phyloP scores from a whole-genome alignment of 35 echinoderm and acorn worm species.

The Antedon bifida region DNA sequence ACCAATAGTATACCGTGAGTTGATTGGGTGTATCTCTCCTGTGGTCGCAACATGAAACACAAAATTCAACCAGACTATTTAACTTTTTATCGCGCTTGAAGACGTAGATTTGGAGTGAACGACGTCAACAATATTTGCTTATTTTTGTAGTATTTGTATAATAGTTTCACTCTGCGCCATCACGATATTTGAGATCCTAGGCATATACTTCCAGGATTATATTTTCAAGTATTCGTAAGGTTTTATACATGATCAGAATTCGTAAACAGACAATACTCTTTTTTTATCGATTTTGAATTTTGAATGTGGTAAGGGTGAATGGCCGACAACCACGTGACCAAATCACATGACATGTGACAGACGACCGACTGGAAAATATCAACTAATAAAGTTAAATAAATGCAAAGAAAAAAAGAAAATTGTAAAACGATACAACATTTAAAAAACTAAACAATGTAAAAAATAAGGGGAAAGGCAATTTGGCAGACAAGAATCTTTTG shows the following conservation, averaged over 20 bases:
- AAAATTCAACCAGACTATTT: no score
- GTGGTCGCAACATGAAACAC: no score
- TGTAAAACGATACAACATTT: neutral
- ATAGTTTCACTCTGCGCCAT: neutral
- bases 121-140: no score
- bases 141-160: no score
- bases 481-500: neutral
- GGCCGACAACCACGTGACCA: neutral
- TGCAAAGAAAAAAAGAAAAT: neutral
- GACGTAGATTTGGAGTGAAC: no score
- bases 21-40: no score
- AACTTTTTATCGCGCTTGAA: no score
- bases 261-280: neutral
- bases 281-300: neutral
- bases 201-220: neutral
- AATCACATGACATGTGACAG: no score
- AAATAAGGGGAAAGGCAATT: neutral
- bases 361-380: neutral
- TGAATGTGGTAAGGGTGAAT: neutral
- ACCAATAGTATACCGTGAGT: no score
- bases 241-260: neutral
- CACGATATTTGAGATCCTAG: neutral
- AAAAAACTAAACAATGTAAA: neutral
- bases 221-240: neutral
- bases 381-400: neutral